Base-by-base conservation (phyloP, 1,140 invertebrate genomes). In the Pygmarrhopalites habei region DNA sequence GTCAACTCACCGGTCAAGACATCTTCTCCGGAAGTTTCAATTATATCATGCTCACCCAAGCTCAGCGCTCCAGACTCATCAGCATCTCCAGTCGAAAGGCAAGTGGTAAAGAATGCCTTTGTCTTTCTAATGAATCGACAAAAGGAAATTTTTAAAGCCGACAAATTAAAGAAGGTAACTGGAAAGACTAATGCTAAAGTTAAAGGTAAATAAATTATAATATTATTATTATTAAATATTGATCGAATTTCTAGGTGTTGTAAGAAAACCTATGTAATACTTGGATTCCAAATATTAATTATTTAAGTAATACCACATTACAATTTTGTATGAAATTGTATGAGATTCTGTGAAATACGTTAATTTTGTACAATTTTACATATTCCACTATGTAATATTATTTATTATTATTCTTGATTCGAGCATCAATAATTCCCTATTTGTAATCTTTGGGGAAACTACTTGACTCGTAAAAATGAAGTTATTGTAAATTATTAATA, bases 41-140 rank as follows among this genome's bases (percentile, higher is more conserved):
- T 23, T 23, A 29, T 28, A 17, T 15, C 2, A 17, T 58, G 15
- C 7, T 14, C 46, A 30, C 3, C 2, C 41, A 26, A 17, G 26
- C 35, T 29, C 28, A 44, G 41, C 17, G 23, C 25, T 26, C 7
- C 12, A 19, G 19, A 21, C 26, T 17, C 7, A n/a, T 12, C 1
- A 39, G 43, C 15, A 1, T 25, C 32, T 0, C 0, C 23, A 30
- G 0, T 21, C 28, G 44, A 47, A 32, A 52, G 15, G 12, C 43
- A 23, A 51, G 52, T 32, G 39, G 35, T 41, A 21, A 56, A 53
- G 53, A 65, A 65, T 51, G 64, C 64, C 1, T 65, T 65, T 60
- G 59, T 56, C 15, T 5, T 65, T n/a, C 26, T 65, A 23, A 65
- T 65, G 64, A 65, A 61, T 29, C 58, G 44, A 47, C 60, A 58